phyloP scores from a whole-genome alignment of 35 echinoderm and acorn worm species.

The Eucidaris tribuloides region DNA sequence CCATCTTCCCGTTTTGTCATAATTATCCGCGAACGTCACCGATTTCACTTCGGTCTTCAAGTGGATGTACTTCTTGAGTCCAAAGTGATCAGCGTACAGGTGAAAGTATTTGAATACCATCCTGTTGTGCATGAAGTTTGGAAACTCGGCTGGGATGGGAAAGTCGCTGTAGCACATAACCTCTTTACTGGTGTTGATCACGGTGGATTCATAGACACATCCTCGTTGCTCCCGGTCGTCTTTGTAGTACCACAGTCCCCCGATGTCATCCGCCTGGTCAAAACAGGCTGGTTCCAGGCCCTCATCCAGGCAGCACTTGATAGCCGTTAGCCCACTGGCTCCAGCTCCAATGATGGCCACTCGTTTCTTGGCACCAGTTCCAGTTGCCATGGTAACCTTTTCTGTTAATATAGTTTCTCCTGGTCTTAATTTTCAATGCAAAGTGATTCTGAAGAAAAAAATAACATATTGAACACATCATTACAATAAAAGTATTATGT shows the following conservation, averaged over 20 bases:
- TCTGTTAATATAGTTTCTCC: no score
- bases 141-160: constrained; percentile 78
- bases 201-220: constrained; percentile 75
- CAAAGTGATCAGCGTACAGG: constrained; percentile 68
- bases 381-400: no score
- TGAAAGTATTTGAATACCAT: constrained; percentile 65
- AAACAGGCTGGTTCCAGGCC: constrained; percentile 75
- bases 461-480: no score
- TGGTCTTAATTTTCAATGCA: no score
- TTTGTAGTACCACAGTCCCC: constrained; percentile 77
- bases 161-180: constrained; percentile 88
- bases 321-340: constrained; percentile 68
- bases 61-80: constrained; percentile 54
- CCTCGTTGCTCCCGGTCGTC: constrained; percentile 48
- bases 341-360: constrained; percentile 85
- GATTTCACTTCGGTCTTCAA: constrained; percentile 42
- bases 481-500: no score
- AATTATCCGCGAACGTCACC: constrained; percentile 52
- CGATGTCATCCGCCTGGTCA: constrained; percentile 73
- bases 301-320: constrained; percentile 88
- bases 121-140: constrained; percentile 91
- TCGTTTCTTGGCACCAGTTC: no score
- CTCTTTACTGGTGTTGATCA: constrained; percentile 89
- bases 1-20: constrained; percentile 63
- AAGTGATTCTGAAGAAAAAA: no score